These are phyloP conservation scores for Plestiodon gilberti DNA, from an alignment of 2,113 vertebrate species.

Conservation along the genomic window DNA sequence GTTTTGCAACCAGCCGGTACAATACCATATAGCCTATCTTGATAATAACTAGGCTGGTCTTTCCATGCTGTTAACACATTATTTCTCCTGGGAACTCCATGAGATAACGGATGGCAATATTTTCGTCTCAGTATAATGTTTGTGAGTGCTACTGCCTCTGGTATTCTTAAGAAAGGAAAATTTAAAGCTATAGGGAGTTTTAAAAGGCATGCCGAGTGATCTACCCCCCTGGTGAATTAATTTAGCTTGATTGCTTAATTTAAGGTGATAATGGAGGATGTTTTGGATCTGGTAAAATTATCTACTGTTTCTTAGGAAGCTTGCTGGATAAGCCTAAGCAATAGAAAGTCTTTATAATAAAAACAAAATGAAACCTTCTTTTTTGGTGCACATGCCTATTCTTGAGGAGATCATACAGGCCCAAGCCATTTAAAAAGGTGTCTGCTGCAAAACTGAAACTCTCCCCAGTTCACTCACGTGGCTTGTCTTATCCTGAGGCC, in stretches of 20 bases:
- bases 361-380: background rate
- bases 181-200: constrained; percentile 8
- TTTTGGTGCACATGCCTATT: no score
- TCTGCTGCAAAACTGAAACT: no score
- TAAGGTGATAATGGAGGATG: constrained; percentile 10
- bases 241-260: constrained; percentile 43
- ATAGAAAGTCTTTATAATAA: constrained; percentile 7
- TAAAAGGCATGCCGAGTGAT: fast-evolving
- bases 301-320: background rate
- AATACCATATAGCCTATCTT: fast-evolving
- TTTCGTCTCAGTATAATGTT: background rate
- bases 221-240: constrained; percentile 1
- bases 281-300: background rate
- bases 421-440: no score
- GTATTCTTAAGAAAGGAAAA: constrained; percentile 17
- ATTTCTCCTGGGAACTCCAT: background rate
- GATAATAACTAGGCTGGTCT: background rate
- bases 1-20: background rate
- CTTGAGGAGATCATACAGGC: no score
- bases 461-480: no score
- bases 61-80: background rate
- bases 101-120: background rate
- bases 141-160: background rate
- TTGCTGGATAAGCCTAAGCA: constrained; percentile 28
- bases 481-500: no score